Base-by-base conservation (phyloP, 2,888 invertebrate genomes). In the Stenurella melanura region DNA sequence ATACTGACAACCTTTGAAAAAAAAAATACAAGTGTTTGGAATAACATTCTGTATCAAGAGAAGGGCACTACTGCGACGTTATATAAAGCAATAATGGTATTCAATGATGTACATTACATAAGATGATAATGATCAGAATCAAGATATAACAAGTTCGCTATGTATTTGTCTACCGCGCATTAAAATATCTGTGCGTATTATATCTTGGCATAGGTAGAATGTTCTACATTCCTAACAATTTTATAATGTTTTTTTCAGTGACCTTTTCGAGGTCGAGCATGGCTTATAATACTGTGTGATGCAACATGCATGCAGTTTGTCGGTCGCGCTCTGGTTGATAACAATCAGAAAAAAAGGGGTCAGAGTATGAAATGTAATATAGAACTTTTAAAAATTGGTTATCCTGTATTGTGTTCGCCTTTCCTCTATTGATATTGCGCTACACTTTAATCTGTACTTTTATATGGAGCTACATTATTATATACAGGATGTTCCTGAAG, bases 261-360 rank as follows among this genome's bases (percentile, higher is more conserved):
- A 75, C 75, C 75, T 75, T 70, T 54, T 63, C 42, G 70, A 75
- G 70, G 69, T 71, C 75, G 70, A 75, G 42, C 74, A 68, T 74
- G 60, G 30, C 26, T 69, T 70, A n/a, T 61, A 61, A 30, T 30
- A 61, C 17, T 30, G 15, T 30, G 26, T 34, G 61, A 17, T 58
- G 30, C 61, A 30, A 61, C 50, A n/a, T 50, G 50, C 50, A 50
- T 12, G 42, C 15, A 42, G 42, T 42, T 34, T 12, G 42, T 50
- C n/a, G 12, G 50, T 50, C n/a, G 50, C 3, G 42, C 12, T 42
- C 42, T 12, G 42, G 42, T 42, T 42, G 15, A 42, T 50, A 50
- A 2, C n/a, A 50, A n/a, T 50, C 50, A 50, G n/a, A n/a, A n/a
- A 12, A 15, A 50, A n/a, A n/a, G 15, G 11, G 15, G 15, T 15